These are phyloP conservation scores for Gerris buenoi DNA, from an alignment of 1,140 invertebrate species.

Conservation along the genomic window DNA sequence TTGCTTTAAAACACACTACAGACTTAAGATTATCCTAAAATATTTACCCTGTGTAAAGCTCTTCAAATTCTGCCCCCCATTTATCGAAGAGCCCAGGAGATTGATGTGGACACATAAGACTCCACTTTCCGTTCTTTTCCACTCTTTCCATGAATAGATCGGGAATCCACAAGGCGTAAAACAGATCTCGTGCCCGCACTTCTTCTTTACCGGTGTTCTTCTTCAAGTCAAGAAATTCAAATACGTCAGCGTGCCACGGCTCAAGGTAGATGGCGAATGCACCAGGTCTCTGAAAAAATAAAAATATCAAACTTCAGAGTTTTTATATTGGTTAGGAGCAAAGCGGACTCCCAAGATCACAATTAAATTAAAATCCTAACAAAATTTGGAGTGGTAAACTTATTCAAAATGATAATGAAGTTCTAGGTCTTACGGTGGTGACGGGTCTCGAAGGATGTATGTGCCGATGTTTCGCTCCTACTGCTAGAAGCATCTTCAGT, in stretches of 20 bases:
- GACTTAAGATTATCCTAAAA: too few relatives aligned
- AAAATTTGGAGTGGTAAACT: too few relatives aligned
- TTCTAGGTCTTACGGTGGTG: too few relatives aligned
- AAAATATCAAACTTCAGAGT: background rate
- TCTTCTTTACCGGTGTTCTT: slow-evolving; percentile 93
- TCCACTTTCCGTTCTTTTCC: slow-evolving; percentile 74
- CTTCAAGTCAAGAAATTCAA: slow-evolving; percentile 84
- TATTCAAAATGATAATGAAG: too few relatives aligned
- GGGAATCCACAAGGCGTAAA: slow-evolving; percentile 96
- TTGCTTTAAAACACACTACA: too few relatives aligned
- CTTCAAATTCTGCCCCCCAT: slow-evolving; percentile 90
- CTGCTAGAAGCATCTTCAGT: too few relatives aligned
- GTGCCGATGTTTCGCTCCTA: too few relatives aligned
- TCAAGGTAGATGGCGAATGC: slow-evolving; percentile 98
- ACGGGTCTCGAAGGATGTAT: too few relatives aligned
- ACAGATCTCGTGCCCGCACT: slow-evolving; percentile 83
- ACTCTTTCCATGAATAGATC: slow-evolving; percentile 98
- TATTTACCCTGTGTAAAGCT: slow-evolving; percentile 60
- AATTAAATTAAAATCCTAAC: too few relatives aligned
- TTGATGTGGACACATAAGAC: slow-evolving; percentile 91
- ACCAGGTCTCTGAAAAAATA: slow-evolving; percentile 57
- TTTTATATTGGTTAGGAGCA: too few relatives aligned
- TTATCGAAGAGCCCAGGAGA: slow-evolving; percentile 78
- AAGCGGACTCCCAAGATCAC: too few relatives aligned
- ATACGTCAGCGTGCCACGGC: slow-evolving; percentile 97